These are phyloP conservation scores for Drosophila robusta DNA, from an alignment of 2,888 invertebrate species.

Conservation along the genomic window DNA sequence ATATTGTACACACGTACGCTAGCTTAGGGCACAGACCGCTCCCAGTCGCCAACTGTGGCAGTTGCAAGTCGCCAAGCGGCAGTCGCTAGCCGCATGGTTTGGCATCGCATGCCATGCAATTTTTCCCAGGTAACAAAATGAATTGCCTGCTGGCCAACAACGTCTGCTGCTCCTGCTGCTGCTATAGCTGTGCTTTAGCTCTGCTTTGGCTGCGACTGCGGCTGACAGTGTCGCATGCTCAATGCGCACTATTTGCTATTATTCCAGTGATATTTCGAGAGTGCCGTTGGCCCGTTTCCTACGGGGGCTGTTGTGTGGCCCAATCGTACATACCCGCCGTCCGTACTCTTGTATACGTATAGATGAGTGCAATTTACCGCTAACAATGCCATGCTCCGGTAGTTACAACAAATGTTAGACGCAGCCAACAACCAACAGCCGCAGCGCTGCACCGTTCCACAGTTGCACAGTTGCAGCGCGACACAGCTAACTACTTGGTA, in stretches of 20 bases:
- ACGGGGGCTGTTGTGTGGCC: slow-evolving; percentile 37
- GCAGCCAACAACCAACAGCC: slow-evolving; percentile 59
- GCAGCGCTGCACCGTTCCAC: slow-evolving; percentile 29
- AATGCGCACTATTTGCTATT: slow-evolving; percentile 77
- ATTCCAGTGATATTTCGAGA: slow-evolving; percentile 77
- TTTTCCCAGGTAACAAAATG: slow-evolving; percentile 78
- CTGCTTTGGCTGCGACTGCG: slow-evolving; percentile 42
- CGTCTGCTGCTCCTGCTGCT: slow-evolving; percentile 30
- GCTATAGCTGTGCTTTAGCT: slow-evolving; percentile 16
- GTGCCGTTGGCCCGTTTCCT: slow-evolving; percentile 41
- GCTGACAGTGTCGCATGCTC: slow-evolving; percentile 78
- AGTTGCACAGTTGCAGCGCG: slow-evolving; percentile 36
- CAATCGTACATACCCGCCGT: slow-evolving; percentile 33
- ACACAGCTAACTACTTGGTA: slow-evolving; percentile 71
- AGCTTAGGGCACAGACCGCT: slow-evolving; percentile 51
- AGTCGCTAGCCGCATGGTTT: slow-evolving; percentile 50
- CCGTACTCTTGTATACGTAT: slow-evolving; percentile 50
- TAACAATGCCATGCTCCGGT: slow-evolving; percentile 78
- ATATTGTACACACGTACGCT: slow-evolving; percentile 73
- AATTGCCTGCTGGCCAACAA: slow-evolving; percentile 66
- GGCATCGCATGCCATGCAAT: slow-evolving; percentile 69
- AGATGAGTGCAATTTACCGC: slow-evolving; percentile 81
- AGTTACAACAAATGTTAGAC: slow-evolving; percentile 79
- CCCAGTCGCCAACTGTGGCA: slow-evolving; percentile 21
- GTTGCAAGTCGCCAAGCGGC: slow-evolving; percentile 21